phyloP scores from a whole-genome alignment of 2,797 vertebrate species.

The Leptoclinus maculatus region DNA sequence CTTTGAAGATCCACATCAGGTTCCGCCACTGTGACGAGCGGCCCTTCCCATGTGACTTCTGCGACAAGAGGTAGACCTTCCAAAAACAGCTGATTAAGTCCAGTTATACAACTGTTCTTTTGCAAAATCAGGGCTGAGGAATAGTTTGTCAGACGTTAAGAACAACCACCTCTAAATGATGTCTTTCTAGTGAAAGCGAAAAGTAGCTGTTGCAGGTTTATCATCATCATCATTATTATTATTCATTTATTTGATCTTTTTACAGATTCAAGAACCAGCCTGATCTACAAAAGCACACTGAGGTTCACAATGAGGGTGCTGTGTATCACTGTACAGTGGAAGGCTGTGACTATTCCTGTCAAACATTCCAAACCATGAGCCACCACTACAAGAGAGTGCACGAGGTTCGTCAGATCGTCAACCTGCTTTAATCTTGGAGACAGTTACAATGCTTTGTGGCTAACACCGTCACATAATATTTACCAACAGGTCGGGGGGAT shows the following conservation, averaged over 20 bases:
- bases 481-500: conserved; percentile 76
- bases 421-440: not conserved
- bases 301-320: conserved; percentile 84
- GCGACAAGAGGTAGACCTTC: conserved; percentile 76
- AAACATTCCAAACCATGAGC: conserved; percentile 77
- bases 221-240: not conserved
- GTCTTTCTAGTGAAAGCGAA: not conserved
- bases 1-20: conserved; percentile 84
- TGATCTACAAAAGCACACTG: conserved; percentile 86
- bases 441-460: not conserved
- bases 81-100: not conserved
- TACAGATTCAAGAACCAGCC: conserved; percentile 85
- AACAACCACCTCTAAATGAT: not conserved
- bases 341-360: conserved; percentile 84
- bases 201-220: not conserved
- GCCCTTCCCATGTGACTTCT: conserved; percentile 85
- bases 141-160: not conserved
- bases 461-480: not conserved
- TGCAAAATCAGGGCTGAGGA: not conserved
- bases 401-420: conserved; percentile 64
- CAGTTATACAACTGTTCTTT: not conserved
- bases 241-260: not conserved
- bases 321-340: conserved; percentile 84
- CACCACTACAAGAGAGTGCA: conserved; percentile 83
- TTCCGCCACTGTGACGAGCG: conserved; percentile 84